These are phyloP conservation scores for Bactericera cockerelli DNA, from an alignment of 1,140 invertebrate species.

Conservation along the genomic window DNA sequence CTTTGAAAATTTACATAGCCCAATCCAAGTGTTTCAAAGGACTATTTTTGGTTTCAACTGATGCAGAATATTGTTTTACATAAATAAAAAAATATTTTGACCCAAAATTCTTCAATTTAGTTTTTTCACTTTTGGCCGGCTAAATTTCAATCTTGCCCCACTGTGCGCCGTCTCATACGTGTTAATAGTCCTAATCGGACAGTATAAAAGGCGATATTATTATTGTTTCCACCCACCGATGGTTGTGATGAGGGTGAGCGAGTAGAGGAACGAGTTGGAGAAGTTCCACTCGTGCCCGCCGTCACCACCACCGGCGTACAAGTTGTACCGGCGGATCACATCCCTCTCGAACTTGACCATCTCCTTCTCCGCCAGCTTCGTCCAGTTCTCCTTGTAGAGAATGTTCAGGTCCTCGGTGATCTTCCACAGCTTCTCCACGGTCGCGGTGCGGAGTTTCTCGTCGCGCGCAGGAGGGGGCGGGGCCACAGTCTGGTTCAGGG, in stretches of 20 bases:
- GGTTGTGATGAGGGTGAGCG: conserved; percentile 86
- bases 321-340: background rate
- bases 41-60: too few relatives aligned
- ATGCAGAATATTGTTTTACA: too few relatives aligned
- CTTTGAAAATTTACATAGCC: too few relatives aligned
- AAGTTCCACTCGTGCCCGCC: conserved; percentile 54
- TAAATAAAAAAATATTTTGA: too few relatives aligned
- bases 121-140: too few relatives aligned
- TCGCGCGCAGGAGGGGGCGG: conserved; percentile 1
- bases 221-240: conserved; percentile 91
- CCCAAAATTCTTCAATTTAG: too few relatives aligned
- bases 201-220: too few relatives aligned
- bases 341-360: conserved; percentile 61
- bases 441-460: conserved; percentile 33
- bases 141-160: too few relatives aligned
- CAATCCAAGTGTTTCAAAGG: too few relatives aligned
- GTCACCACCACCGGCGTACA: conserved; percentile 25
- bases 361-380: conserved; percentile 61
- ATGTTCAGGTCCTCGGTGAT: conserved; percentile 89
- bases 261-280: conserved; percentile 83
- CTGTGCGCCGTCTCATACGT: too few relatives aligned
- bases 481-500: too few relatives aligned
- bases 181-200: too few relatives aligned
- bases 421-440: conserved; percentile 74
- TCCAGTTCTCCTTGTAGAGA: conserved; percentile 89